Base-by-base conservation (phyloP, 2,113 vertebrate species). In the Picathartes gymnocephalus region DNA sequence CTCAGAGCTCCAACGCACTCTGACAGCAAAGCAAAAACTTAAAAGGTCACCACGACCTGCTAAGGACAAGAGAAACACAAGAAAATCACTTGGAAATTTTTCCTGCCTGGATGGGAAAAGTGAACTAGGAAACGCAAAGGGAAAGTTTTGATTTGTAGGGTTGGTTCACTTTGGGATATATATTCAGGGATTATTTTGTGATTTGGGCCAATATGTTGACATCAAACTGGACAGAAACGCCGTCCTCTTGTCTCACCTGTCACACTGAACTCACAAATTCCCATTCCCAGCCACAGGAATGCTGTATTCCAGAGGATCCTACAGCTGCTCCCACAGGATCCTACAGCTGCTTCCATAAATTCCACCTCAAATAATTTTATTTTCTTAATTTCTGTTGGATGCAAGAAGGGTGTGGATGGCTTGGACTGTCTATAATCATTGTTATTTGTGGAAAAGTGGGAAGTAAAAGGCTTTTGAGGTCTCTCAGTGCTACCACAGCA, bases 21-120 rank as follows among this genome's bases (percentile, higher is more conserved):
- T 98, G 98, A 98, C 98, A 98, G 97, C 89, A 94, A 96, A 98
- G 98, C 94, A 95, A 89, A 97, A 97, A 98, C 94, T 90, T 91
- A 98, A 99, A 99, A 99, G 98, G 97, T 98, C 98, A 99, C 91
- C 81, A 70, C 97, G 96, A 97, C 97, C 92, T 97, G 97, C 97
- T 97, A 95, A 98, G 97, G 97, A 98, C 94, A 97, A 94, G 94
- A 94, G 24, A 88, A 97, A 98, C 95, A 96, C 90, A 92, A 96
- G 95, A 95, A 97, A 98, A 98, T 95, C 96, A 97, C 95, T 96
- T 90, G 88, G 57, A 93, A 97, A 96, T 94, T 96, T 97, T 95
- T 97, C 94, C 76, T 33, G 35, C 25, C 82, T 80, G 90, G 89
- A 91, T 72, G 23, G 37, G 79, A 87, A 94, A 94, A 95, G 86